Evolutionary conservation across 30 jellyfish, hydroid and myxozoan species (phyloP).

Genomic region (Clytia hemisphaerica): DNA sequence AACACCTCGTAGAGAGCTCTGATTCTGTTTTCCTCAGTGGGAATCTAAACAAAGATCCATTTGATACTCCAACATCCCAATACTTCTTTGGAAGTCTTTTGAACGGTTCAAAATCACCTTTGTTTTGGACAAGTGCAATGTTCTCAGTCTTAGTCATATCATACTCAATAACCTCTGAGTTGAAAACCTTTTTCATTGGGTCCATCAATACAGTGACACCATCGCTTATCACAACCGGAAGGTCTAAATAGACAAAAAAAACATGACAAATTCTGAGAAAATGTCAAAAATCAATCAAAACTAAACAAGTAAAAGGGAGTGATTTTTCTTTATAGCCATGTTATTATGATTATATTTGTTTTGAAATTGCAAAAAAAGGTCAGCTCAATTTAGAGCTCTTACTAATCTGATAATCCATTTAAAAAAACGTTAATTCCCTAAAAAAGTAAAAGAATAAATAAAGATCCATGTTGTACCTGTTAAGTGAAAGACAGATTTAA

Average conservation of each 20-base stretch:
- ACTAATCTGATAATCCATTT: too few species aligned
- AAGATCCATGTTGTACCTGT: slow-evolving; percentile 35
- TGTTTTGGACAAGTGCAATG: background rate
- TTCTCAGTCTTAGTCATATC: slow-evolving; percentile 9
- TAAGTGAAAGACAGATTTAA: slow-evolving; percentile 62
- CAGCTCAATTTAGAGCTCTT: too few species aligned
- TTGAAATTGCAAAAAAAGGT: too few species aligned
- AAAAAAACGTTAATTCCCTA: background rate
- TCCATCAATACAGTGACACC: slow-evolving; percentile 19
- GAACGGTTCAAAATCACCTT: slow-evolving; percentile 14
- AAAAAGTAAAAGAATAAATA: background rate
- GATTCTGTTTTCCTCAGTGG: slow-evolving; percentile 47
- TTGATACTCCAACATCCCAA: slow-evolving; percentile 22
- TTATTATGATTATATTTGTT: too few species aligned
- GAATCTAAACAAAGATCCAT: slow-evolving; percentile 59
- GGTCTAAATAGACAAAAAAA: slow-evolving; percentile 27
- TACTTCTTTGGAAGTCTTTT: background rate
- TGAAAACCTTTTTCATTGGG: slow-evolving; percentile 44
- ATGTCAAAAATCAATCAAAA: too few species aligned
- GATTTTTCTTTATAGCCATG: too few species aligned
- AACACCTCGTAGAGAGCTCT: slow-evolving; percentile 36
- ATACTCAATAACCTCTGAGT: background rate
- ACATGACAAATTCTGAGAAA: background rate
- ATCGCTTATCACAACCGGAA: slow-evolving; percentile 49
- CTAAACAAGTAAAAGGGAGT: too few species aligned